phyloP scores from a whole-genome alignment of 1,140 invertebrate genomes.

The Heterodera schachtii region DNA sequence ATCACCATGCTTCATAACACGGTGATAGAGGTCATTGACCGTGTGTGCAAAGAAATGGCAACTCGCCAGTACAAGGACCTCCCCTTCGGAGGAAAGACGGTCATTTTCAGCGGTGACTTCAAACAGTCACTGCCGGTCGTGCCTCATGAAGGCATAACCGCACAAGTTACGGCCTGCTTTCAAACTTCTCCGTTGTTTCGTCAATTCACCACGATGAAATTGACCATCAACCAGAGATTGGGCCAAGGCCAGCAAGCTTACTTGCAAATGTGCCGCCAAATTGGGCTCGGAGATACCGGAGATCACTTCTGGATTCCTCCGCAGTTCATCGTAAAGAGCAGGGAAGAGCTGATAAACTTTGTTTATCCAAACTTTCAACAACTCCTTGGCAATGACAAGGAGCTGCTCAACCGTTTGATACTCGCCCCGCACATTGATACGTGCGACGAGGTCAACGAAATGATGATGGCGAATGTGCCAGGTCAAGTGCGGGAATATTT shows the following conservation, averaged over 20 bases:
- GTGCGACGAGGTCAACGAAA: no score
- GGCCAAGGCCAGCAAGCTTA: background rate
- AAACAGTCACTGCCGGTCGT: conserved; percentile 38
- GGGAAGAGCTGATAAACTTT: conserved; percentile 16
- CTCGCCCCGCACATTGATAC: no score
- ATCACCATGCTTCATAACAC: conserved; percentile 30
- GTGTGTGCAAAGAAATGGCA: conserved; percentile 17
- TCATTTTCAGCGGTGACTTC: conserved; percentile 27
- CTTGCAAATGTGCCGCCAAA: background rate
- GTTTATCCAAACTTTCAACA: conserved; percentile 10
- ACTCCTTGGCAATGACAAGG: background rate
- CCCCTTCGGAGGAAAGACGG: conserved; percentile 32
- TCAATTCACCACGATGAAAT: background rate
- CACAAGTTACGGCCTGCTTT: conserved; percentile 14
- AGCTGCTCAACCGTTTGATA: no score
- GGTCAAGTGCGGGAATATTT: no score
- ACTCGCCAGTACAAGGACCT: background rate
- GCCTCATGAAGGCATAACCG: background rate
- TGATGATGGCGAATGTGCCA: no score
- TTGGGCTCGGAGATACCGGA: conserved; percentile 2
- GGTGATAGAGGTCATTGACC: conserved; percentile 26
- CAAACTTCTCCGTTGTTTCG: conserved; percentile 11
- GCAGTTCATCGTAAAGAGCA: background rate
- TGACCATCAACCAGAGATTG: conserved; percentile 10
- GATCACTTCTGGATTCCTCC: conserved; percentile 6